Conservation (phyloP, 1,140 invertebrate species). For the Drosophila hydei region DNA sequence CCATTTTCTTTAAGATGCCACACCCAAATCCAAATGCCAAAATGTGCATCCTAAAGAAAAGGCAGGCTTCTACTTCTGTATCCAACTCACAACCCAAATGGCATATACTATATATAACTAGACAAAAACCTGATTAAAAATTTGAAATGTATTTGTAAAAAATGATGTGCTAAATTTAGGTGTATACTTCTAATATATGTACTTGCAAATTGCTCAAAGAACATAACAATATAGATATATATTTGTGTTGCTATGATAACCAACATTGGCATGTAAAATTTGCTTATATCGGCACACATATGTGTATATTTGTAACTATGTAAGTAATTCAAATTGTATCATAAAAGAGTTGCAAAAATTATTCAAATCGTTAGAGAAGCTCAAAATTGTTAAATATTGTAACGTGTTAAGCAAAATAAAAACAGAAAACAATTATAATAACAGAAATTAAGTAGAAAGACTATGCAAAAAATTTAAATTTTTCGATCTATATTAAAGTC, state of each 20-base stretch:
- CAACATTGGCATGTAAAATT: slow-evolving; percentile 51
- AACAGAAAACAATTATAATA: slow-evolving; percentile 9
- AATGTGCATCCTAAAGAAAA: slow-evolving; percentile 74
- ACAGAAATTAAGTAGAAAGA: slow-evolving; percentile 18
- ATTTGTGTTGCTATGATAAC: slow-evolving; percentile 22
- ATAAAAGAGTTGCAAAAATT: slow-evolving; percentile 19
- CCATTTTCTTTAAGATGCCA: slow-evolving; percentile 83
- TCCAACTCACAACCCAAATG: background rate
- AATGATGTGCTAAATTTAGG: slow-evolving; percentile 8
- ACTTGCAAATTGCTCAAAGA: slow-evolving; percentile 22
- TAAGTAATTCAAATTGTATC: slow-evolving; percentile 65
- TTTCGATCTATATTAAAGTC: slow-evolving; percentile 4
- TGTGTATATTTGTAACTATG: slow-evolving; percentile 61
- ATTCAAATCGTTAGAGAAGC: slow-evolving; percentile 17
- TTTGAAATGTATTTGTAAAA: slow-evolving; percentile 21
- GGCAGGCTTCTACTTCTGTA: slow-evolving; percentile 51
- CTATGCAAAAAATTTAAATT: slow-evolving; percentile 4
- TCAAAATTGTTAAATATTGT: slow-evolving; percentile 37
- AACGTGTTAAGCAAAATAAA: slow-evolving; percentile 13
- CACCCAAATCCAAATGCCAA: slow-evolving; percentile 28
- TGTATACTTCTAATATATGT: slow-evolving; percentile 9
- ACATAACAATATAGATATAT: slow-evolving; percentile 21
- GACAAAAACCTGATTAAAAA: slow-evolving; percentile 15
- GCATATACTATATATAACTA: slow-evolving; percentile 24
- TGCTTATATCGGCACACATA: slow-evolving; percentile 54